Evolutionary conservation across 23 tunicate species (phyloP).

Genomic region (Aplidium turbinatum): DNA sequence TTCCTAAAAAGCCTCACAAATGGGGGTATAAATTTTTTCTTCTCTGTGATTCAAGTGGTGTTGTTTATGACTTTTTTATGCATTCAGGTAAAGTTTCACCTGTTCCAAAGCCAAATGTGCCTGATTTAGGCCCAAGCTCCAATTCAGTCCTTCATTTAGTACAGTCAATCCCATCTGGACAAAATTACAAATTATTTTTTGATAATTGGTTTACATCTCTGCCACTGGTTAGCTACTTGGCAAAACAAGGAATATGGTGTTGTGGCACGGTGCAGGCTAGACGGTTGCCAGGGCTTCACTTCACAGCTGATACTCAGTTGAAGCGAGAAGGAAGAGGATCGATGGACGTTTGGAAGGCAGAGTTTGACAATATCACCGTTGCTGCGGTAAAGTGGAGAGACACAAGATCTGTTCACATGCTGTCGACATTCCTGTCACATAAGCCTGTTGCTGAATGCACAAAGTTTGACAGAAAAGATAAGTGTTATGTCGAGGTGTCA

Average conservation of each 20-base stretch:
- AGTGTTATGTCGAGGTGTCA: neutral
- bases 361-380: neutral
- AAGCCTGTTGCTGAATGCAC: neutral
- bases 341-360: neutral
- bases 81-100: slow-evolving; percentile 15
- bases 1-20: slow-evolving; percentile 9
- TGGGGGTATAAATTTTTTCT: slow-evolving; percentile 23
- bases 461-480: slow-evolving; percentile 3
- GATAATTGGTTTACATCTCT: slow-evolving; percentile 38
- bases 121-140: slow-evolving; percentile 20
- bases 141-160: slow-evolving; percentile 13
- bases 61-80: slow-evolving; percentile 7
- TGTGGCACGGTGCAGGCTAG: slow-evolving; percentile 5
- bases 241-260: neutral
- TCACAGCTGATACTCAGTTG: neutral
- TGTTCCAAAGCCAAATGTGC: slow-evolving; percentile 8
- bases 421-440: neutral
- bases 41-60: slow-evolving; percentile 5
- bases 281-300: neutral
- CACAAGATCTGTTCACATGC: slow-evolving; percentile 1
- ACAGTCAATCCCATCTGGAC: slow-evolving; percentile 7
- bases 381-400: slow-evolving; percentile 16
- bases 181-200: slow-evolving; percentile 8
- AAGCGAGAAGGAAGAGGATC: slow-evolving; percentile 18
- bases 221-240: slow-evolving; percentile 3